These are phyloP conservation scores for Ennomos erosarius DNA, from an alignment of 2,888 invertebrate species.

Conservation along the genomic window DNA sequence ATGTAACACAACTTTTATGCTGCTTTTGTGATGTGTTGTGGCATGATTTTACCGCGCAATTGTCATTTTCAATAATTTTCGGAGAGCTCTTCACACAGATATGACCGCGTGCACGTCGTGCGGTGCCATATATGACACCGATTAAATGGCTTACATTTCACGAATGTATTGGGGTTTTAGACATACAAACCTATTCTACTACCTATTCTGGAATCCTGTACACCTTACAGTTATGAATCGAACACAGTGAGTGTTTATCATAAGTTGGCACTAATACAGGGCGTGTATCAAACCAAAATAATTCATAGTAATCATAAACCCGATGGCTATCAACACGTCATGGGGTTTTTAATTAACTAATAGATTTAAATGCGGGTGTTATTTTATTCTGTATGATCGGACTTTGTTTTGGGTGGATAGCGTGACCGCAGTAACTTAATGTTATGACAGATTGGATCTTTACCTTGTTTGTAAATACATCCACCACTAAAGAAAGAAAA, in stretches of 20 bases:
- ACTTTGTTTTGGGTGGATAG: constrained; percentile 15
- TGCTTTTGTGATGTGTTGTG: too few species aligned
- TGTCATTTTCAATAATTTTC: too few species aligned
- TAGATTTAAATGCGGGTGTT: constrained; percentile 63
- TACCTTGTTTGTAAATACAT: background rate
- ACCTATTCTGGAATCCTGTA: too few species aligned
- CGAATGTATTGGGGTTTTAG: too few species aligned
- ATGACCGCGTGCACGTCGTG: too few species aligned
- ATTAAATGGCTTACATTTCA: too few species aligned
- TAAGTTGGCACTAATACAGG: background rate
- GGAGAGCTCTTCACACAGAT: too few species aligned
- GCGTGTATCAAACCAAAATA: constrained; percentile 36
- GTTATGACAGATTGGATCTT: constrained; percentile 20
- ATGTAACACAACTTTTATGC: too few species aligned
- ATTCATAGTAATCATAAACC: constrained; percentile 51
- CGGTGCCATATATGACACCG: too few species aligned
- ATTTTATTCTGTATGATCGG: constrained; percentile 25
- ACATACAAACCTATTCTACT: too few species aligned
- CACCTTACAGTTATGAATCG: background rate
- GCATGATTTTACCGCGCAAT: too few species aligned
- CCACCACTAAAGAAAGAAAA: too few species aligned
- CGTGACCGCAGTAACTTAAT: constrained; percentile 23
- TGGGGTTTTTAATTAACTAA: constrained; percentile 68
- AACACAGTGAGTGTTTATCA: constrained; percentile 2
- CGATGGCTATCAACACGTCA: constrained; percentile 59